A percentile compares a stretch with the other conserved stretches of the same genome.
phyloP scores from a whole-genome alignment of 1,140 invertebrate genomes.

The Conopomorpha cramerella region DNA sequence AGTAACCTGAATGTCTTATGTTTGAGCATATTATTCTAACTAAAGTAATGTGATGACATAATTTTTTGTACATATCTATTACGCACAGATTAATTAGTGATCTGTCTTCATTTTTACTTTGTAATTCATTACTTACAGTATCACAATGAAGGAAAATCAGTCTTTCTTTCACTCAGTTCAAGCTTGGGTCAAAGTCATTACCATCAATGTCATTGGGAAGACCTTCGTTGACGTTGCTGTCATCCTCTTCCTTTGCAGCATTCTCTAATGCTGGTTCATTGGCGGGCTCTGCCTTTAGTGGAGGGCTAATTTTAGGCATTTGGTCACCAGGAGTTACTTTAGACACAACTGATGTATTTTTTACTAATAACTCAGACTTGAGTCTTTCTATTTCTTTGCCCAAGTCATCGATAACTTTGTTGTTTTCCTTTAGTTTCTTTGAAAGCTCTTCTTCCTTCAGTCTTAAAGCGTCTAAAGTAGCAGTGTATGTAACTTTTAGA shows the following conservation, averaged over 20 bases:
- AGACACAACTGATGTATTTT: constrained; percentile 22
- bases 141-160: not conserved
- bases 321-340: constrained; percentile 43
- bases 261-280: constrained; percentile 42
- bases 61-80: no score
- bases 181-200: constrained; percentile 36
- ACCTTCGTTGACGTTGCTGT: constrained; percentile 37
- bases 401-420: constrained; percentile 34
- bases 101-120: no score
- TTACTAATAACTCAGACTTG: constrained; percentile 33
- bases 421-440: constrained; percentile 28
- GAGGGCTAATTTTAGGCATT: constrained; percentile 37
- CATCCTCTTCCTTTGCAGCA: constrained; percentile 51
- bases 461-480: constrained; percentile 36
- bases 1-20: no score
- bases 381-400: constrained; percentile 37
- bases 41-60: no score
- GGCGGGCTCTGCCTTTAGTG: constrained; percentile 30
- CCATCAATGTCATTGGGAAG: no score
- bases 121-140: not conserved
- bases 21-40: no score
- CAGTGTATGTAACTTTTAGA: constrained; percentile 38
- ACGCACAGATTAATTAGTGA: no score
- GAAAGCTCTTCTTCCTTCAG: constrained; percentile 39
- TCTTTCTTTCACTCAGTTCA: constrained; percentile 1